Conservation (phyloP, 2,888 invertebrate species). For the Orchesella flavescens region DNA sequence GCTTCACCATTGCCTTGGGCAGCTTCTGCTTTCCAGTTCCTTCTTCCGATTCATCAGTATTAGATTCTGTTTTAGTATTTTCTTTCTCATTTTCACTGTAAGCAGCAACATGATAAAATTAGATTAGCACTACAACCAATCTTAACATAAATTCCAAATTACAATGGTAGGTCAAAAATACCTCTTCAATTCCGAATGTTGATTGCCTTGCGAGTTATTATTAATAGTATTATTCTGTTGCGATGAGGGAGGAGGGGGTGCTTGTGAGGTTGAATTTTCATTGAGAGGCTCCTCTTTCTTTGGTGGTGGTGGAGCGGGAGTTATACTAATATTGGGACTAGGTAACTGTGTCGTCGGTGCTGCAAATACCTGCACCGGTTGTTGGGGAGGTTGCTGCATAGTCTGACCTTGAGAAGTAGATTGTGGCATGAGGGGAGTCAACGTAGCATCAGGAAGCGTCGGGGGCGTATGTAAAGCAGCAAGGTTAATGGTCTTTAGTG, state of each 20-base stretch:
- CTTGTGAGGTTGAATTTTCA: constrained; percentile 27
- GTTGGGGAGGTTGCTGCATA: constrained; percentile 53
- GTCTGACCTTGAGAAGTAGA: constrained; percentile 48
- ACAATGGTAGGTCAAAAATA: background rate
- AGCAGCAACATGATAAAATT: background rate
- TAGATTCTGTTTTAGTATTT: constrained; percentile 65
- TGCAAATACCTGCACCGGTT: constrained; percentile 65
- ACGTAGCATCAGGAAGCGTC: constrained; percentile 70
- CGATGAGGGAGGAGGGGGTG: constrained; percentile 6
- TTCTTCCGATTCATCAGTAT: constrained; percentile 67
- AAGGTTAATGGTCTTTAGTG: constrained; percentile 71
- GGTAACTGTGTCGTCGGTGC: constrained; percentile 69
- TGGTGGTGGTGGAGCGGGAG: constrained; percentile 69
- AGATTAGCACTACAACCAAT: background rate
- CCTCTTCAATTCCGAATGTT: constrained; percentile 40
- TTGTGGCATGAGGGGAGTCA: constrained; percentile 71
- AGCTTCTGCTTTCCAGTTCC: constrained; percentile 69
- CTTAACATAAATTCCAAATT: no score
- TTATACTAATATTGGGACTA: constrained; percentile 71
- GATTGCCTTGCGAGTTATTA: constrained; percentile 18
- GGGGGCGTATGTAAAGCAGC: constrained; percentile 69
- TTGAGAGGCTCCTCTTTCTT: constrained; percentile 62
- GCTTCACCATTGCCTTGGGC: constrained; percentile 94
- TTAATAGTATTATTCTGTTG: background rate
- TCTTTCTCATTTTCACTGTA: constrained; percentile 71